Evolutionary conservation across 2,888 invertebrate species (phyloP).

Genomic region (Heliconius erato): DNA sequence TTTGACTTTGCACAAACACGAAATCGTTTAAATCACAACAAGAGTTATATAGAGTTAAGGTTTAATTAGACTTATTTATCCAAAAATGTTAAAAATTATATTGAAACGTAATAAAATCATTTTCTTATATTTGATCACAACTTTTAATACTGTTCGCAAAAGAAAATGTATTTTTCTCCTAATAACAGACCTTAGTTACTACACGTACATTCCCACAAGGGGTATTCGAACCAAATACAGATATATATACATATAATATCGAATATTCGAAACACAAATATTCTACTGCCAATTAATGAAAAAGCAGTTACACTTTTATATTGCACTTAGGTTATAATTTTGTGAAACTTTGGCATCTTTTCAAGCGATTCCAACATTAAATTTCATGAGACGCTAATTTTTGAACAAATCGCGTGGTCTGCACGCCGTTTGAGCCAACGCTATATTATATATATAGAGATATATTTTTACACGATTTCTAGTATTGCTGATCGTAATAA

Average conservation of each 20-base stretch:
- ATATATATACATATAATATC: not conserved
- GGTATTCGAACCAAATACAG: not conserved
- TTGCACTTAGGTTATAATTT: conserved; percentile 82
- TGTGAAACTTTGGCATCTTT: conserved; percentile 83
- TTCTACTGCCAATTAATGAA: conserved; percentile 68
- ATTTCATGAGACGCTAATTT: conserved; percentile 85
- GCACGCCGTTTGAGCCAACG: conserved; percentile 24
- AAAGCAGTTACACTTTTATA: conserved; percentile 81
- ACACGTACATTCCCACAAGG: no score
- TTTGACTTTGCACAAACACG: no score
- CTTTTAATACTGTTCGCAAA: no score
- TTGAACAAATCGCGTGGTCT: conserved; percentile 59
- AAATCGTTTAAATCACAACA: no score
- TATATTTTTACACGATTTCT: conserved; percentile 16
- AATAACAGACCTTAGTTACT: no score
- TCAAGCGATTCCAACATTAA: conserved; percentile 85
- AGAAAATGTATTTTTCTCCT: no score
- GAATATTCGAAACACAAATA: not conserved
- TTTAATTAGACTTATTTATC: not conserved
- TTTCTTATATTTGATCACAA: no score
- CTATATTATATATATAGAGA: not conserved
- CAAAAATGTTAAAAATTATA: not conserved
- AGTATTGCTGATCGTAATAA: conserved; percentile 48
- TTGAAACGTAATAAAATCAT: no score
- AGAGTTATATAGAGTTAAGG: no score